Evolutionary conservation across 2,888 invertebrate genomes (phyloP).

Genomic region (Pheosia tremula): DNA sequence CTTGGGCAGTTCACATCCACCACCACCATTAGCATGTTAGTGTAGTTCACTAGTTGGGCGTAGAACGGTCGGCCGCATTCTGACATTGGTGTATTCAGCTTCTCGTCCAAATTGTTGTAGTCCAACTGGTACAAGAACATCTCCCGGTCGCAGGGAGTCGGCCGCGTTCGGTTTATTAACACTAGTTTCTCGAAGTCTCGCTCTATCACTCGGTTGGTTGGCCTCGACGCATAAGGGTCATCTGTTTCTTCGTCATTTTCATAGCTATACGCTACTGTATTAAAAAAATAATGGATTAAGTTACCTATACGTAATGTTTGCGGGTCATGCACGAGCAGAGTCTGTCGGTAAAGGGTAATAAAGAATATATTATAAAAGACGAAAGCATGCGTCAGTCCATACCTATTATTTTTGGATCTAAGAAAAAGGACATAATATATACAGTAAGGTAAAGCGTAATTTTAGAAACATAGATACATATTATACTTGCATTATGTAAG

Average conservation of each 20-base stretch:
- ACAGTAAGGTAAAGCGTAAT: background rate
- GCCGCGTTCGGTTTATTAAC: slow-evolving; percentile 90
- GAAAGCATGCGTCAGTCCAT: background rate
- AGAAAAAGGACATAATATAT: background rate
- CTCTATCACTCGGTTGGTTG: slow-evolving; percentile 73
- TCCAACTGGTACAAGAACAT: slow-evolving; percentile 83
- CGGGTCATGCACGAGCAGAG: slow-evolving; percentile 29
- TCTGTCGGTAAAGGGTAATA: background rate
- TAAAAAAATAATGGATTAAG: slow-evolving; percentile 14
- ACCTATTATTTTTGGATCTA: no score
- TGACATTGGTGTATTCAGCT: slow-evolving; percentile 71
- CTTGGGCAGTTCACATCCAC: slow-evolving; percentile 87
- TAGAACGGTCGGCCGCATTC: slow-evolving; percentile 87
- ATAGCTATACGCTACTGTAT: slow-evolving; percentile 69
- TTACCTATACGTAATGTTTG: no score
- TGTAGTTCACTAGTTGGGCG: slow-evolving; percentile 89
- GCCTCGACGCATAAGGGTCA: slow-evolving; percentile 67
- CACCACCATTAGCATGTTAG: slow-evolving; percentile 91
- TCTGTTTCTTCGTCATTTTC: slow-evolving; percentile 80
- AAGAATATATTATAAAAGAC: background rate
- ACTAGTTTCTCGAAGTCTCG: slow-evolving; percentile 86
- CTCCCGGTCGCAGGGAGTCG: slow-evolving; percentile 94
- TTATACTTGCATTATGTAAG: no score
- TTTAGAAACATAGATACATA: background rate
- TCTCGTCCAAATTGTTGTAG: slow-evolving; percentile 76